Evolutionary conservation across 2,797 vertebrate genomes (phyloP).

Genomic region (Mormyrus hasselquistii): DNA sequence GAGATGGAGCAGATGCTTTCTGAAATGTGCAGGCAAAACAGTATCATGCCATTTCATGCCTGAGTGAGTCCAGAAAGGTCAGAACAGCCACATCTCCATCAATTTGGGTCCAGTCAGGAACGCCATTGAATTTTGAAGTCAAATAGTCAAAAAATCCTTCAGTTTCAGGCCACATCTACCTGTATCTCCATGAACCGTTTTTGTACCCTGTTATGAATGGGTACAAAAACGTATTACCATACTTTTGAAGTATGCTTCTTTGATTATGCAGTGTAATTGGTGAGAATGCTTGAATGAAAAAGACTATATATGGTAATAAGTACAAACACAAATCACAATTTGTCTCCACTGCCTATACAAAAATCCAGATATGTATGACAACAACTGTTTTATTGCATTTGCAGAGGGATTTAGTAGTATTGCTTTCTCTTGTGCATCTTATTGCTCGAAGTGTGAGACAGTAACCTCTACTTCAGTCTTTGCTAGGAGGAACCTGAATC

Average conservation of each 20-base stretch:
- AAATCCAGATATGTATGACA: neutral
- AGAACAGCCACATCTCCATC: constrained; percentile 1
- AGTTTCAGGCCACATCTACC: neutral
- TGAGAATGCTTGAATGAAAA: neutral
- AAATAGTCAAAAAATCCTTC: neutral
- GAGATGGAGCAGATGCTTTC: neutral
- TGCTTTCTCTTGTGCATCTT: neutral
- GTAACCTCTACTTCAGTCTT: neutral
- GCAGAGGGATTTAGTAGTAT: neutral
- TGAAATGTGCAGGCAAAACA: neutral
- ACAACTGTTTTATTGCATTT: neutral
- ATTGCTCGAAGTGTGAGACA: neutral
- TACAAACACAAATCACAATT: neutral
- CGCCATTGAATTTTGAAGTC: neutral
- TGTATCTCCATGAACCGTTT: neutral
- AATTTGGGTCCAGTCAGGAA: neutral
- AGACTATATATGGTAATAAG: neutral
- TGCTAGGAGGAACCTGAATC: neutral
- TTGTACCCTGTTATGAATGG: neutral
- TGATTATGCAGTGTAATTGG: neutral
- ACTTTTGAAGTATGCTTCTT: neutral
- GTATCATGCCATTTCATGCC: neutral
- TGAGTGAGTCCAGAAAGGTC: neutral
- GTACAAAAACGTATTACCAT: too few relatives aligned
- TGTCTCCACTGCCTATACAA: neutral